Percentiles rank a stretch among this genome's conserved stretches.
These are phyloP conservation scores for Kryptolebias ocellatus DNA, from an alignment of 2,797 vertebrate genomes.

Conservation along the genomic window DNA sequence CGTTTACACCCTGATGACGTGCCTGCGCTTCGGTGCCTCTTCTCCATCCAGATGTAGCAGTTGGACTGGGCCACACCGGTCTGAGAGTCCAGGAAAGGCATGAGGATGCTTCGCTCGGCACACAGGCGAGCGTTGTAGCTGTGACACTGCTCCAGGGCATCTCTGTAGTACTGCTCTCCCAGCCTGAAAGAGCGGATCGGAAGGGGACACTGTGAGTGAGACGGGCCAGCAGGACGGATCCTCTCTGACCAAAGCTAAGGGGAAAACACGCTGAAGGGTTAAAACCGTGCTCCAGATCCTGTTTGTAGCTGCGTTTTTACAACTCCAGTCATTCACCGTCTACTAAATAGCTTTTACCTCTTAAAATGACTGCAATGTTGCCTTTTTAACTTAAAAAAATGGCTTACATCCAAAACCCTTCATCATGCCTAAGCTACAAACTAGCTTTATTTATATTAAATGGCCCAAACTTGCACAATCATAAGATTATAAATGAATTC, in stretches of 20 bases:
- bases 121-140: slow-evolving; percentile 96
- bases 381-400: too few relatives aligned
- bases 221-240: slow-evolving; percentile 24
- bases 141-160: slow-evolving; percentile 98
- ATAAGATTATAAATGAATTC: not conserved
- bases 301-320: too few relatives aligned
- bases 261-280: too few relatives aligned
- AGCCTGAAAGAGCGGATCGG: slow-evolving; percentile 73
- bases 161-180: slow-evolving; percentile 96
- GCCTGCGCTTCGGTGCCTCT: slow-evolving; percentile 95
- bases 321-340: too few relatives aligned
- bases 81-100: slow-evolving; percentile 97
- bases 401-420: not conserved
- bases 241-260: too few relatives aligned
- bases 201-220: not conserved
- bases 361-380: too few relatives aligned
- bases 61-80: slow-evolving; percentile 97
- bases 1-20: not conserved
- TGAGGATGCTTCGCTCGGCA: slow-evolving; percentile 93
- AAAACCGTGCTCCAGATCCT: too few relatives aligned
- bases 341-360: too few relatives aligned
- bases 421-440: too few relatives aligned
- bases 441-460: not conserved
- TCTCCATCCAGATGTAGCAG: slow-evolving; percentile 99
- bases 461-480: not conserved